Percentiles rank a stretch among this genome's conserved stretches.
Conservation (phyloP, 2,113 vertebrate genomes). For the Anarrhichthys ocellatus region DNA sequence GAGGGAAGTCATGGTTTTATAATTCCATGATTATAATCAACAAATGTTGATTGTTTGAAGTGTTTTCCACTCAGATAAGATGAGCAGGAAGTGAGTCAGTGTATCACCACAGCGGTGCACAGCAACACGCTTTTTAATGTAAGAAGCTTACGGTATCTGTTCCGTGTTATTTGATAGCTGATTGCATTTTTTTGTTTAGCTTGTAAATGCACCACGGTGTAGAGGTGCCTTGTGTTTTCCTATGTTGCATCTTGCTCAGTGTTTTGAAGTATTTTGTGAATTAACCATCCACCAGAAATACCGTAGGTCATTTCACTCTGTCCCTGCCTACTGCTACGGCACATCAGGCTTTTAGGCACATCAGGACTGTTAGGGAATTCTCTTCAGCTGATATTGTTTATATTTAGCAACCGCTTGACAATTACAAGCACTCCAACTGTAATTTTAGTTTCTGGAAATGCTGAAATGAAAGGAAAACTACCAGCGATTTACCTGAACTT, state of each 20-base stretch:
- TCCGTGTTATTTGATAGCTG: background rate
- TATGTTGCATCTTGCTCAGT: conserved; percentile 4
- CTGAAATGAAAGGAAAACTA: conserved; percentile 40
- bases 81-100: conserved; percentile 41
- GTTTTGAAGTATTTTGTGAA: background rate
- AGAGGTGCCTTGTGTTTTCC: background rate
- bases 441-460: conserved; percentile 21
- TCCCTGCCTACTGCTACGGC: conserved; percentile 4
- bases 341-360: background rate
- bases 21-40: background rate
- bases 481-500: conserved; percentile 22
- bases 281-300: conserved; percentile 16
- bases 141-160: background rate
- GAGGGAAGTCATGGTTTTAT: background rate
- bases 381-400: conserved; percentile 63
- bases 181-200: background rate
- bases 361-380: conserved; percentile 59
- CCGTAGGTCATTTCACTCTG: conserved; percentile 34
- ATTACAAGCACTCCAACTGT: conserved; percentile 8
- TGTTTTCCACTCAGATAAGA: conserved; percentile 23
- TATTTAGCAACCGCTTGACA: conserved; percentile 3
- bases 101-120: conserved; percentile 11
- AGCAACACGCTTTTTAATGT: conserved; percentile 17
- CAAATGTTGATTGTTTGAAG: conserved; percentile 1
- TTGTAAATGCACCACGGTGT: background rate